These are phyloP conservation scores for Polydrusus cervinus DNA, from an alignment of 2,888 invertebrate genomes.

Conservation along the genomic window DNA sequence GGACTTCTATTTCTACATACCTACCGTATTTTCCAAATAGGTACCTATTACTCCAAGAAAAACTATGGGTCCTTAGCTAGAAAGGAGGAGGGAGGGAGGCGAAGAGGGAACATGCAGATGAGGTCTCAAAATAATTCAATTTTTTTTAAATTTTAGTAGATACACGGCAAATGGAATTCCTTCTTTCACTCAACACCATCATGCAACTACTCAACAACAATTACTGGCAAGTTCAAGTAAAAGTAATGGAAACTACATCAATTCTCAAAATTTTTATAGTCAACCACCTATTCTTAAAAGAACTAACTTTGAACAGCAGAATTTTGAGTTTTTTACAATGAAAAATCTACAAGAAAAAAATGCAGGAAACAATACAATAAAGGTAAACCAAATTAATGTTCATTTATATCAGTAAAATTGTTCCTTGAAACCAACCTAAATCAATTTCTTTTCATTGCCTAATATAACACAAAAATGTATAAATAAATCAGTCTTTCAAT, in stretches of 20 bases:
- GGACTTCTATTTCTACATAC: too few species aligned
- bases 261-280: slow-evolving; percentile 64
- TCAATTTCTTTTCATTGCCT: too few species aligned
- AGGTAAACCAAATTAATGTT: slow-evolving; percentile 24
- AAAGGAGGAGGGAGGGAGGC: too few species aligned
- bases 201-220: slow-evolving; percentile 65
- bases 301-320: slow-evolving; percentile 63
- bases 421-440: too few species aligned
- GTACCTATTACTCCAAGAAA: too few species aligned
- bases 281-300: slow-evolving; percentile 65
- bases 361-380: neutral
- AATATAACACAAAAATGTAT: too few species aligned
- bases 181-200: slow-evolving; percentile 70
- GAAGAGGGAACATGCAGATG: too few species aligned
- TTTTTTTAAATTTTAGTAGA: slow-evolving; percentile 51
- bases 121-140: too few species aligned
- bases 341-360: slow-evolving; percentile 15
- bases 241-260: slow-evolving; percentile 62
- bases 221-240: slow-evolving; percentile 46
- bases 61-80: too few species aligned
- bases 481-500: too few species aligned
- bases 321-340: slow-evolving; percentile 37
- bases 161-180: slow-evolving; percentile 73
- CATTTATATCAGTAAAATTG: too few species aligned
- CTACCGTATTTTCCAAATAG: too few species aligned